Conservation (phyloP, 2,113 vertebrate species). For the Scartelaos histophorus region DNA sequence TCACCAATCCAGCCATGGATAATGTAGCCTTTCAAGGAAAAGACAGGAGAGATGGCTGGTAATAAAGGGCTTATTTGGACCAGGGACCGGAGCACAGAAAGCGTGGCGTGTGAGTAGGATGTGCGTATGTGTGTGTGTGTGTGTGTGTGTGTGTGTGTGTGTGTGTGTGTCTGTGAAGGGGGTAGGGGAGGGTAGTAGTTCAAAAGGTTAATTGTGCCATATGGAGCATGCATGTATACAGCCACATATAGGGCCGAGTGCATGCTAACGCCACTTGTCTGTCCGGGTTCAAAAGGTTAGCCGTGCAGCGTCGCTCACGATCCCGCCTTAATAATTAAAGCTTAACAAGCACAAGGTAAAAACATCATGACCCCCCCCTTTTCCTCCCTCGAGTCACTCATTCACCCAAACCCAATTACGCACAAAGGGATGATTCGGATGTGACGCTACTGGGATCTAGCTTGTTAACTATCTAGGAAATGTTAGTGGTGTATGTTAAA, state of each 20-base stretch:
- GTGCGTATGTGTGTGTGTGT: slow-evolving; percentile 23
- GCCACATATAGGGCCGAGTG: slow-evolving; percentile 37
- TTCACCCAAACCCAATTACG: slow-evolving; percentile 54
- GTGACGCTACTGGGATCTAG: neutral
- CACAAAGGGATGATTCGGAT: slow-evolving; percentile 17
- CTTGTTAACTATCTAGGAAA: too few species aligned
- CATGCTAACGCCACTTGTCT: slow-evolving; percentile 47
- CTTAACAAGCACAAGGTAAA: slow-evolving; percentile 65
- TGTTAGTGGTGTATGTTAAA: too few species aligned
- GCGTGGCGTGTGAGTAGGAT: slow-evolving; percentile 14
- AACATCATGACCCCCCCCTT: slow-evolving; percentile 43
- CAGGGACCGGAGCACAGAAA: neutral
- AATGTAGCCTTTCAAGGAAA: slow-evolving; percentile 37
- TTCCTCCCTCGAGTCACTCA: slow-evolving; percentile 21
- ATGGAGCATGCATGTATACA: slow-evolving; percentile 47
- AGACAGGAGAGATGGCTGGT: slow-evolving; percentile 20
- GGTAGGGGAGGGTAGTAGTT: slow-evolving; percentile 27
- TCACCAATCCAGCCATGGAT: slow-evolving; percentile 19
- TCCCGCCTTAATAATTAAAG: slow-evolving; percentile 63
- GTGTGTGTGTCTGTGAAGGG: neutral
- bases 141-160: slow-evolving; percentile 36
- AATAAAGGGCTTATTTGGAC: slow-evolving; percentile 25
- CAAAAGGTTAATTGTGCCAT: slow-evolving; percentile 65
- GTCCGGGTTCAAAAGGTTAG: slow-evolving; percentile 57
- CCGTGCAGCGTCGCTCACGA: slow-evolving; percentile 48